Evolutionary conservation across 1,140 invertebrate genomes (phyloP), one percentile per base, ranked within the genome.

Genomic region (Rhopalosiphum maidis): DNA sequence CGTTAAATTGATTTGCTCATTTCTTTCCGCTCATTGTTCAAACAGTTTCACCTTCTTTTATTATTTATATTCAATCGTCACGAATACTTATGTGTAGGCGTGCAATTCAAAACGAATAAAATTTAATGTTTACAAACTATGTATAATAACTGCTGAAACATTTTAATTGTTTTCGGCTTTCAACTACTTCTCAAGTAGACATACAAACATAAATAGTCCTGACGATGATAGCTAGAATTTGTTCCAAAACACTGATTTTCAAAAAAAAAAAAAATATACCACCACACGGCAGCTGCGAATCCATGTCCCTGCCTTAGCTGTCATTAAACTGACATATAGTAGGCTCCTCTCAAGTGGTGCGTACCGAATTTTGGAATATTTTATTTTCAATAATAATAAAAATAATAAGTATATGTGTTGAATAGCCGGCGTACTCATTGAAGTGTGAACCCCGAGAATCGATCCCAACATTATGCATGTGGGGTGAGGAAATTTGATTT

Each of bases 381-480:
- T 85, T 83, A 92, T 83, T 82, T 92, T 48, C 91, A 55, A 92
- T 85, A 54, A 93, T 93, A 92, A 83, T 37, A 82, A 83, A 22
- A 82, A 83, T 77, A 83, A 82, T 48, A 48, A 92, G 5, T 37
- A 51, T 83, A 23, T 18, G 68, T 8, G 48, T 43, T 93, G n/a
- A 86, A 85, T 92, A 85, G 77, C 68, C 68, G 18, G n/a, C 51
- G 15, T 41, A 86, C 35, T 85, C 91, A 93, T 93, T 93, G 91
- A 85, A 93, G 91, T 93, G 91, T 93, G 51, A 93, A 92, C 82
- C 91, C 82, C 82, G 82, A 93, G 77, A 93, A 93, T 93, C 82
- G 91, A 93, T 93, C 82, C n/a, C 90, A 43, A 21, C 43, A n/a
- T 91, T 85, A 51, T 83, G n/a, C 91, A 23, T 91, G 60, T 83